These are phyloP conservation scores for Neodon shergylaensis DNA, from an alignment of 2,113 vertebrate species.

Conservation along the genomic window DNA sequence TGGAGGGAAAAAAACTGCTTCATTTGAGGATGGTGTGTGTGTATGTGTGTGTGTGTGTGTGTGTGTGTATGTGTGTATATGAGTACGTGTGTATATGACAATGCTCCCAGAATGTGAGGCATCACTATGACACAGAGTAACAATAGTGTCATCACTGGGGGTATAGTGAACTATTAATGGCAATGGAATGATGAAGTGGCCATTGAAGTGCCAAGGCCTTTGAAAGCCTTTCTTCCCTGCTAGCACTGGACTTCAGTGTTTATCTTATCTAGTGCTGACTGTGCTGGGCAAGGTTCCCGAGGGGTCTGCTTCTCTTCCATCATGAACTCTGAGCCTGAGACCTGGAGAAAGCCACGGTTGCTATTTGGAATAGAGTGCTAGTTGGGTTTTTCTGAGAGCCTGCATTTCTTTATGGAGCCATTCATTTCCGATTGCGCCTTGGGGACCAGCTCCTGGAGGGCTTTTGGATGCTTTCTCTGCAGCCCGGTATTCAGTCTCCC, in stretches of 20 bases:
- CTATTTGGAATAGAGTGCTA: neutral
- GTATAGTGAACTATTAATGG: fast-evolving
- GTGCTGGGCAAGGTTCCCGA: neutral
- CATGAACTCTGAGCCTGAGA: neutral
- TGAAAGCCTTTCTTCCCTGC: neutral
- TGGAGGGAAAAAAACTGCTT: neutral
- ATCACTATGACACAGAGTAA: neutral
- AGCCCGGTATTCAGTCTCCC: neutral
- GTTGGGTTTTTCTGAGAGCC: neutral
- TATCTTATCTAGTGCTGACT: neutral
- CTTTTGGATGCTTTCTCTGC: neutral
- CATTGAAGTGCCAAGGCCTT: neutral
- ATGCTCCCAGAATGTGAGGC: neutral
- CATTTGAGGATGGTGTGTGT: neutral
- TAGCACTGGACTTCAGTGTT: fast-evolving
- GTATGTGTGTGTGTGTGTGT: neutral
- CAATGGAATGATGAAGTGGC: fast-evolving
- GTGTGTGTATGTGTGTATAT: neutral
- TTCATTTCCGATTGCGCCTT: neutral
- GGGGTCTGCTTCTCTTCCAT: neutral
- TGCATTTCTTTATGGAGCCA: neutral
- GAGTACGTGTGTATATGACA: neutral
- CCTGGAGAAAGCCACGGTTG: too few relatives aligned
- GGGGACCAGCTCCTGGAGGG: too few relatives aligned
- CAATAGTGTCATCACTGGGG: neutral